Percentiles rank a stretch among this genome's conserved stretches.
Conservation (phyloP, 2,888 invertebrate genomes). For the Crematogaster levior region DNA sequence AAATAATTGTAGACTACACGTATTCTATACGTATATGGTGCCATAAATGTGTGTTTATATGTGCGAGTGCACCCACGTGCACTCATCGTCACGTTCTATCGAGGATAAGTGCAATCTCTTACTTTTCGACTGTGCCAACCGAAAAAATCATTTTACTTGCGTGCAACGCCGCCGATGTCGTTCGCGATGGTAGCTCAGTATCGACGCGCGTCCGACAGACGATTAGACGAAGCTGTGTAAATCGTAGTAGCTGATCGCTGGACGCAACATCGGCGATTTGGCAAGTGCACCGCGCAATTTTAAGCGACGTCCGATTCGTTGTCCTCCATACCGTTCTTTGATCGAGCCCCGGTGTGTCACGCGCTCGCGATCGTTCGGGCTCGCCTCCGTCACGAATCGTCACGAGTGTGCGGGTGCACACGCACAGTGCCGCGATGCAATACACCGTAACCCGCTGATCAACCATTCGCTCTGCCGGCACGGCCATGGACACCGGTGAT, state of each 20-base stretch:
- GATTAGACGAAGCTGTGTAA: background rate
- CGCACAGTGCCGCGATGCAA: constrained; percentile 2
- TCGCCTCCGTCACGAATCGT: background rate
- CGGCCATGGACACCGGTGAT: constrained; percentile 11
- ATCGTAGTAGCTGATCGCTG: background rate
- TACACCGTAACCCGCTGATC: background rate
- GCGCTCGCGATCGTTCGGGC: background rate
- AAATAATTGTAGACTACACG: too few relatives aligned
- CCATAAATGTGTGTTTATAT: too few relatives aligned
- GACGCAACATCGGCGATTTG: background rate
- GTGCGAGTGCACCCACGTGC: too few relatives aligned
- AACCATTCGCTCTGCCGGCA: background rate
- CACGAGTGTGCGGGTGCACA: background rate
- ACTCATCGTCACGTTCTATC: too few relatives aligned
- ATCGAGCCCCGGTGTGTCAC: too few relatives aligned
- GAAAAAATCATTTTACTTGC: background rate
- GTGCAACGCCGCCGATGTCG: background rate
- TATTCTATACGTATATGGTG: too few relatives aligned
- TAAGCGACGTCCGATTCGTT: too few relatives aligned
- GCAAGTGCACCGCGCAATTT: background rate
- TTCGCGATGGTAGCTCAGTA: background rate
- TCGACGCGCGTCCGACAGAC: constrained; percentile 23
- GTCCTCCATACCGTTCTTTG: background rate
- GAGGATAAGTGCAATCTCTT: background rate
- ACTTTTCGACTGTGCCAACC: background rate